Evolutionary conservation across 2,113 vertebrate genomes (phyloP), one percentile per base, ranked within the genome.

Genomic region (Equus przewalskii): DNA sequence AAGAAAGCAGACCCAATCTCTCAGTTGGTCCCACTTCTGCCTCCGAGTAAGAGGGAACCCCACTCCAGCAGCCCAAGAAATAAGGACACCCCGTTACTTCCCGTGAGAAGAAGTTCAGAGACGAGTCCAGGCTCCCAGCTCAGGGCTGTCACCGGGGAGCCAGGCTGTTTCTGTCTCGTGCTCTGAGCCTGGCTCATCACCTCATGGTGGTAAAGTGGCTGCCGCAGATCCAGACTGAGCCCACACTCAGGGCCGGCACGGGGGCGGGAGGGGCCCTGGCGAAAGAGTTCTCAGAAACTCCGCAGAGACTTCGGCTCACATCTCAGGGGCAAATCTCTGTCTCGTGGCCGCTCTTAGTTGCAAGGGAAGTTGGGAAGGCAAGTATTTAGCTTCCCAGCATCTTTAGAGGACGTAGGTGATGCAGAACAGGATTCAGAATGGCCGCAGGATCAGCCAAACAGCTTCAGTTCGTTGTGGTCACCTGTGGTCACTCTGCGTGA

Each of bases 401-500:
- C n/a, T 89, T 26, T 6, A 12, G 33, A 21, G 49, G 44, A 16
- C 30, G 9, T 10, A 41, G 54, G 44, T 33, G 54, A 75, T 16
- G 16, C 14, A 65, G 93, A 70, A n/a, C 36, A 86, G 14, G 15
- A 5, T 41, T 18, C 7, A 1, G 36, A 80, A 80, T 6, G 64
- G 14, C 69, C 30, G 13, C 51, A 79, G 87, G 65, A 4, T 19
- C 18, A 49, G 73, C 15, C 88, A 62, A 22, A 67, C 22, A 21
- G 49, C 90, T 49, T 78, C 69, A 36, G 60, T 28, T 75, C 64
- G 41, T 54, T 51, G 49, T n/a, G 26, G 82, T 5, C 51, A 28
- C 36, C 72, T 5, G 7, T 6, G 28, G 64, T 41, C 65, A 5
- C 21, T 15, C n/a, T 7, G 10, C 0, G 11, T 11, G 6, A 4